phyloP scores from a whole-genome alignment of 2,797 vertebrate genomes.

The Acipenser ruthenus region DNA sequence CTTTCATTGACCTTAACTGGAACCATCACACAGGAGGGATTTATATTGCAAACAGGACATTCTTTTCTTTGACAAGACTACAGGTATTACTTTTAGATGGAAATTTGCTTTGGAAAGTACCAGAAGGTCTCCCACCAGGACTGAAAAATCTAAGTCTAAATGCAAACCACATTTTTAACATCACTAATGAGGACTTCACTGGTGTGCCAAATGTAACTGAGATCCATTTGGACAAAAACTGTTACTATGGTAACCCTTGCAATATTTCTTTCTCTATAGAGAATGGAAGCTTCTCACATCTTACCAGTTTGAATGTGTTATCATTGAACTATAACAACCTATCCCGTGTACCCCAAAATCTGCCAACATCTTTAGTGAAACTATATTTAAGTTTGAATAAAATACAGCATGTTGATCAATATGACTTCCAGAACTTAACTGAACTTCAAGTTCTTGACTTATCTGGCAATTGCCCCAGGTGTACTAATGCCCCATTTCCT shows the following conservation, averaged over 20 bases:
- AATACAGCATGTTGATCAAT: conserved; percentile 29
- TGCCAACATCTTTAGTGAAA: conserved; percentile 22
- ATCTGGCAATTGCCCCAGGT: conserved; percentile 49
- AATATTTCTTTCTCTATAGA: conserved; percentile 18
- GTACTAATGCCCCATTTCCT: conserved; percentile 47
- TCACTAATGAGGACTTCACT: conserved; percentile 34
- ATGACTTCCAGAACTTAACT: conserved; percentile 35
- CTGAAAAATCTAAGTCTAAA: conserved; percentile 38
- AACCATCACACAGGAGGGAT: conserved; percentile 29
- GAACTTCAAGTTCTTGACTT: conserved; percentile 42
- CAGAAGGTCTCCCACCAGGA: conserved; percentile 37
- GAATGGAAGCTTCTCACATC: conserved; percentile 18
- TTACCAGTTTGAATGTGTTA: conserved; percentile 20
- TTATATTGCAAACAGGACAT: conserved; percentile 36
- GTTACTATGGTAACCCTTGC: conserved; percentile 30
- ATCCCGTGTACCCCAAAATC: conserved; percentile 24
- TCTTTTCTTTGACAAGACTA: conserved; percentile 38
- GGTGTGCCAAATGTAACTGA: conserved; percentile 20
- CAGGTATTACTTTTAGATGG: conserved; percentile 39
- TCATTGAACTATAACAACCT: conserved; percentile 35
- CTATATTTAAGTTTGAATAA: conserved; percentile 36
- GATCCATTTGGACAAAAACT: conserved; percentile 38
- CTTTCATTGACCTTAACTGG: conserved; percentile 35
- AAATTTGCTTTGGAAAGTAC: conserved; percentile 40
- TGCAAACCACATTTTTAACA: conserved; percentile 35